phyloP scores from a whole-genome alignment of 2,113 vertebrate species.

The Lepus timidus region DNA sequence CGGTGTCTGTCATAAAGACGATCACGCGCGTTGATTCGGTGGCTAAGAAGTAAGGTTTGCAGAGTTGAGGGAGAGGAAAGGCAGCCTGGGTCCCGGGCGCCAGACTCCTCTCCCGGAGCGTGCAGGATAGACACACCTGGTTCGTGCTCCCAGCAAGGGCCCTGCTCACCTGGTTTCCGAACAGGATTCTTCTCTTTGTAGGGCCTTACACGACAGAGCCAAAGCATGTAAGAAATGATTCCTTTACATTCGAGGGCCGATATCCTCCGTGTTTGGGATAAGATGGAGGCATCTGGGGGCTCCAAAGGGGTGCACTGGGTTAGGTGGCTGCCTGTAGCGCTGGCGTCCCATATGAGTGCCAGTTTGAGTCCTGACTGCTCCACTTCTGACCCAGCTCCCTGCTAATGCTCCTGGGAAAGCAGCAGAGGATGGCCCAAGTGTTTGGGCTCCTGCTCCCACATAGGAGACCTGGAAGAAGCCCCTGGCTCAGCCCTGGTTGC shows the following conservation, averaged over 20 bases:
- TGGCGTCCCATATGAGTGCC: too few relatives aligned
- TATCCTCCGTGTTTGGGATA: background rate
- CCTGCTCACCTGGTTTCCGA: background rate
- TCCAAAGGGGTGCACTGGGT: too few relatives aligned
- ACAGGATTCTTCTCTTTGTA: slow-evolving; percentile 19
- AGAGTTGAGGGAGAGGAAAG: background rate
- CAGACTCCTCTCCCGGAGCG: background rate
- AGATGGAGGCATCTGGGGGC: background rate
- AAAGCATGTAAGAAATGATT: background rate
- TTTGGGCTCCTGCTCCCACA: too few relatives aligned
- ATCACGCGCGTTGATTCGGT: background rate
- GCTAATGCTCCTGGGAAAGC: too few relatives aligned
- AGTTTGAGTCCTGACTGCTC: too few relatives aligned
- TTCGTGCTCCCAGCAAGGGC: background rate
- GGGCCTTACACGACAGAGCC: background rate
- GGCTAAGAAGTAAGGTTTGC: slow-evolving; percentile 6
- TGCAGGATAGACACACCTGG: too few relatives aligned
- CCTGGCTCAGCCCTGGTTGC: too few relatives aligned
- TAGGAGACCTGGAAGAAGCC: too few relatives aligned
- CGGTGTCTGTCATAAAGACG: background rate
- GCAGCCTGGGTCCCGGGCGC: fast-evolving
- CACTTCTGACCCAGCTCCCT: too few relatives aligned
- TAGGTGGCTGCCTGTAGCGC: too few relatives aligned
- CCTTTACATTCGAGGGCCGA: background rate
- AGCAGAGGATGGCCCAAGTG: too few relatives aligned